Percentiles rank a stretch among this genome's conserved stretches.
Evolutionary conservation across 1,140 invertebrate genomes (phyloP).

Genomic region (Ganaspis sp.): DNA sequence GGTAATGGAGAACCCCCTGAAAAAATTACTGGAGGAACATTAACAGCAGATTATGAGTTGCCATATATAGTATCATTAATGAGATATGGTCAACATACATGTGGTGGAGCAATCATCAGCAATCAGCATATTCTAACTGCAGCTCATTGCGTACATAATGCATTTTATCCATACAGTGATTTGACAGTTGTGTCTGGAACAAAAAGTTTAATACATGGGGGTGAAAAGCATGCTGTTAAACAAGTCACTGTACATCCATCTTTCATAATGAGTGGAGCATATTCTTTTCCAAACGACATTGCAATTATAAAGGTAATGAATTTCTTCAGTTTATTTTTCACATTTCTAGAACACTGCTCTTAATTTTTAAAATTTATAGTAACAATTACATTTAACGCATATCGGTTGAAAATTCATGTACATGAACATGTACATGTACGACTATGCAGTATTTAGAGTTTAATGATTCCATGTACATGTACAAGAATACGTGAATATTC

Average conservation of each 20-base stretch:
- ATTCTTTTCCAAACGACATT: constrained; percentile 40
- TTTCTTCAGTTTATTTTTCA: background rate
- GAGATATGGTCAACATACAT: constrained; percentile 58
- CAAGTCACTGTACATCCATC: background rate
- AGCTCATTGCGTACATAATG: constrained; percentile 70
- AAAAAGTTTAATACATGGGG: background rate
- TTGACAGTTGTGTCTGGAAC: constrained; percentile 33
- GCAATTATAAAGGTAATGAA: constrained; percentile 42
- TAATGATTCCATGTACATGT: too few species aligned
- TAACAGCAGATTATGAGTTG: constrained; percentile 69
- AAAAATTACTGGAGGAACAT: constrained; percentile 58
- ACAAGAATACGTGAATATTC: too few species aligned
- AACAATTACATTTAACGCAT: too few species aligned
- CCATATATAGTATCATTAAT: constrained; percentile 61
- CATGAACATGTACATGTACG: too few species aligned
- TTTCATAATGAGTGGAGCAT: constrained; percentile 26
- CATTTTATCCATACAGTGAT: background rate
- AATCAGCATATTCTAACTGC: constrained; percentile 72
- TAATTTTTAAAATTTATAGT: too few species aligned
- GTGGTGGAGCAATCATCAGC: constrained; percentile 72
- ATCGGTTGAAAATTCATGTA: too few species aligned
- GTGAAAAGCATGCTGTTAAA: constrained; percentile 27
- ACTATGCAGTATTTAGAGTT: too few species aligned
- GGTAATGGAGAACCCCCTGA: background rate
- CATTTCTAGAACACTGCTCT: too few species aligned